Percentiles rank a stretch among this genome's conserved stretches.
Evolutionary conservation across 2,113 vertebrate species (phyloP).

Genomic region (Pontoporia blainvillei): DNA sequence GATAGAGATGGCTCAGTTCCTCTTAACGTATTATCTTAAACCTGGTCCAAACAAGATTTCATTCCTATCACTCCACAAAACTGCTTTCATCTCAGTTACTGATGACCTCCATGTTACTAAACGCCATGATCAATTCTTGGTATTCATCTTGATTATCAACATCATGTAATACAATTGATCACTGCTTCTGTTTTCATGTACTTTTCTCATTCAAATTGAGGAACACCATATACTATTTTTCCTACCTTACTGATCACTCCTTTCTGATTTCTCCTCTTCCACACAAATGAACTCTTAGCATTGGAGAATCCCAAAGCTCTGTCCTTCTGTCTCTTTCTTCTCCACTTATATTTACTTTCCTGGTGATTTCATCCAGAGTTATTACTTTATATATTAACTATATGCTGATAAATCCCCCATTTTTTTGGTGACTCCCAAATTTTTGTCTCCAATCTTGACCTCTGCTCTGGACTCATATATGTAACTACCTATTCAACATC

Average conservation of each 20-base stretch:
- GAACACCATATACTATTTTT: background rate
- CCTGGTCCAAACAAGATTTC: background rate
- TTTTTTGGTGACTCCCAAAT: background rate
- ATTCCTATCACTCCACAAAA: background rate
- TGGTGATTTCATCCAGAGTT: background rate
- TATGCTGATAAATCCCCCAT: background rate
- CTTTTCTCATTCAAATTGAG: background rate
- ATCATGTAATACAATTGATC: background rate
- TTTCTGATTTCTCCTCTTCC: background rate
- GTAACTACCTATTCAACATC: background rate
- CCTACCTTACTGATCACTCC: background rate
- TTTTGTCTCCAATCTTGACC: background rate
- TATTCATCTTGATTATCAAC: background rate
- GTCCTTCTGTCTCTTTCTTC: background rate
- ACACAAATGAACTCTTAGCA: background rate
- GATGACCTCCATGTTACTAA: background rate
- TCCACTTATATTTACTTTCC: background rate
- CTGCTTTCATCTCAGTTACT: background rate
- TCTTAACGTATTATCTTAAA: background rate
- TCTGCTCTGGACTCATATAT: background rate
- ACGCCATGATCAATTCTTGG: background rate
- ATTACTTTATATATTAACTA: background rate
- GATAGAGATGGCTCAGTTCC: background rate
- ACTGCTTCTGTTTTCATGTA: background rate
- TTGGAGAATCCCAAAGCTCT: background rate